A percentile compares a stretch with the other conserved stretches of the same genome.
Evolutionary conservation across 2,888 invertebrate genomes (phyloP).

Genomic region (Drosophila flavopinicola): DNA sequence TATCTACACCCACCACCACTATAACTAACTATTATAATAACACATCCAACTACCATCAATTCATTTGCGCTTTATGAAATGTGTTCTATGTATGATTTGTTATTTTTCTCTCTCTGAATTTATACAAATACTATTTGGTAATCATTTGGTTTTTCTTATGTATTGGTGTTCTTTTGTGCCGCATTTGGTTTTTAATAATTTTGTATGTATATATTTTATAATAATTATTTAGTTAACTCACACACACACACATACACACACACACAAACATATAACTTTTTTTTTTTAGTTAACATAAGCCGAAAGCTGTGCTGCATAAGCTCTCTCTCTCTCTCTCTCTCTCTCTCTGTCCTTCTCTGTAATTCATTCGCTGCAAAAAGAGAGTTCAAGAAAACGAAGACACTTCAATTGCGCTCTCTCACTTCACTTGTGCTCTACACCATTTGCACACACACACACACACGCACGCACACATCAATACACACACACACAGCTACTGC

Average conservation of each 20-base stretch:
- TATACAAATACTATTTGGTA: conserved; percentile 45
- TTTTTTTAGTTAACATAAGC: conserved; percentile 38
- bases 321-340: conserved; percentile 11
- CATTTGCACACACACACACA: not conserved
- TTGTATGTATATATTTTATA: conserved; percentile 57
- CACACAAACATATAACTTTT: conserved; percentile 14
- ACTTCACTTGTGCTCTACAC: conserved; percentile 1
- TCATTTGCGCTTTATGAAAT: conserved; percentile 60
- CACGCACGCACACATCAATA: conserved; percentile 3
- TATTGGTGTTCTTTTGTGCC: conserved; percentile 49
- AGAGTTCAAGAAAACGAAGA: conserved; percentile 26
- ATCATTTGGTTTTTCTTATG: conserved; percentile 44
- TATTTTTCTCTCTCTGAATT: conserved; percentile 46
- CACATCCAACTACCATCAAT: conserved; percentile 30
- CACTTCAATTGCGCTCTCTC: conserved; percentile 26
- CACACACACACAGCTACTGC: conserved; percentile 28
- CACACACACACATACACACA: conserved; percentile 34
- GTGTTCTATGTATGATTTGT: conserved; percentile 70
- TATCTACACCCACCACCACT: conserved; percentile 14
- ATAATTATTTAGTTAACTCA: conserved; percentile 26
- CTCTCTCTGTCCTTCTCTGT: conserved; percentile 1
- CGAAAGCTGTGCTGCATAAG: conserved; percentile 30
- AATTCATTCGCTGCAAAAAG: conserved; percentile 16
- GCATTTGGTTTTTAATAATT: conserved; percentile 53
- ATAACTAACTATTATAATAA: conserved; percentile 28